Percentiles rank a stretch among this genome's conserved stretches.
phyloP scores from a whole-genome alignment of 2,888 invertebrate genomes.

The Eucera pruinosa region DNA sequence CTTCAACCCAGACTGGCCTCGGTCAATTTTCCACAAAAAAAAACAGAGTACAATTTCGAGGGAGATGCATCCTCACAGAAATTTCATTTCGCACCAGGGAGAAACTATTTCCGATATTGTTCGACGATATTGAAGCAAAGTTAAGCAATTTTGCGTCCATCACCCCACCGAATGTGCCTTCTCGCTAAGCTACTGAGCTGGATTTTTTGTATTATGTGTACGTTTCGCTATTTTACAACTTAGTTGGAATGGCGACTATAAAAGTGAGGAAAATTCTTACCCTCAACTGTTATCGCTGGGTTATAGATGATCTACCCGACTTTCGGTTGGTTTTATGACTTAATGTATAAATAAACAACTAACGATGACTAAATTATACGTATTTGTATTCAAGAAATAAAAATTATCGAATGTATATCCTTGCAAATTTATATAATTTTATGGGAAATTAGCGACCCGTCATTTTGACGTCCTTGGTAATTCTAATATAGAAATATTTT shows the following conservation, averaged over 20 bases:
- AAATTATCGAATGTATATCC: too few species aligned
- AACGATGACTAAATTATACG: too few species aligned
- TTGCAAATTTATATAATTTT: too few species aligned
- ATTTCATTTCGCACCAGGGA: slow-evolving; percentile 13
- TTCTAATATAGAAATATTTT: too few species aligned
- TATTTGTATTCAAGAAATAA: too few species aligned
- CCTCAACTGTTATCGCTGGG: background rate
- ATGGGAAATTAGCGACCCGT: too few species aligned
- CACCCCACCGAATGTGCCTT: background rate
- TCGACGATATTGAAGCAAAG: background rate
- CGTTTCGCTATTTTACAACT: background rate
- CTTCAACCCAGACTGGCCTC: slow-evolving; percentile 29
- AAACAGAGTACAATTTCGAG: slow-evolving; percentile 7
- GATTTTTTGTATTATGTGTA: background rate
- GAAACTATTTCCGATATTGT: slow-evolving; percentile 16
- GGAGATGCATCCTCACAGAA: background rate
- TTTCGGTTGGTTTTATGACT: too few species aligned
- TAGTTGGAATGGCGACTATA: background rate
- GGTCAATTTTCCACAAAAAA: slow-evolving; percentile 28
- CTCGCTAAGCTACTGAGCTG: background rate
- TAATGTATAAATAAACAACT: too few species aligned
- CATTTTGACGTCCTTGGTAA: too few species aligned
- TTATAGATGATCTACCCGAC: too few species aligned
- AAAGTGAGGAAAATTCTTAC: too few species aligned
- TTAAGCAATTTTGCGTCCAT: slow-evolving; percentile 14